Evolutionary conservation across 2,113 vertebrate species (phyloP).

Genomic region (Sus scrofa): DNA sequence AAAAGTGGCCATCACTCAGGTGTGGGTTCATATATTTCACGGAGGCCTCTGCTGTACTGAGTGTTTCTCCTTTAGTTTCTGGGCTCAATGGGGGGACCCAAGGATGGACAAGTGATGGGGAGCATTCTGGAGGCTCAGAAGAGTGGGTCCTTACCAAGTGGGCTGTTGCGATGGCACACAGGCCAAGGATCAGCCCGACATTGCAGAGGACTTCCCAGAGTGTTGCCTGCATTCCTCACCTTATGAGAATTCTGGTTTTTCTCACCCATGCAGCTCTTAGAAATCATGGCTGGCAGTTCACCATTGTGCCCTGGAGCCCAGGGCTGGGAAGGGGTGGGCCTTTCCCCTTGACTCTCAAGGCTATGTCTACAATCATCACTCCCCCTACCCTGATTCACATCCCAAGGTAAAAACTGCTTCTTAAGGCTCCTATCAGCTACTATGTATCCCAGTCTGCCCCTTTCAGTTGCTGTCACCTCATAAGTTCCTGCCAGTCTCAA

Average conservation of each 20-base stretch:
- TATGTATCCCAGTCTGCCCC: not conserved
- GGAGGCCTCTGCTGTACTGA: not conserved
- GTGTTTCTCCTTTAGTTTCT: not conserved
- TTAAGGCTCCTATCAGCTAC: not conserved
- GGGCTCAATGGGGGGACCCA: not conserved
- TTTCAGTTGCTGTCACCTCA: not conserved
- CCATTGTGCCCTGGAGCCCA: not conserved
- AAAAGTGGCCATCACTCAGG: not conserved
- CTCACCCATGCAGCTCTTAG: not conserved
- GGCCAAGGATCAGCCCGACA: not conserved
- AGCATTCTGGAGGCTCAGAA: not conserved
- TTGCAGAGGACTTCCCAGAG: not conserved
- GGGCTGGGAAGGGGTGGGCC: not conserved
- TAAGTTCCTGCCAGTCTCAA: not conserved
- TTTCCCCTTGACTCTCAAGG: not conserved
- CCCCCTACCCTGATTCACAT: not conserved
- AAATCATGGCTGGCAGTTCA: not conserved
- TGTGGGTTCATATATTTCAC: not conserved
- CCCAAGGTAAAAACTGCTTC: not conserved
- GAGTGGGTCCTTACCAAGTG: not conserved
- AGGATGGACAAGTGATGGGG: not conserved
- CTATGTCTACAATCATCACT: not conserved
- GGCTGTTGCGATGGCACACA: not conserved
- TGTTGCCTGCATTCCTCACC: not conserved
- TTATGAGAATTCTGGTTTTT: not conserved